phyloP scores from a whole-genome alignment of 2,888 invertebrate species.

The Yponomeuta cagnagella region DNA sequence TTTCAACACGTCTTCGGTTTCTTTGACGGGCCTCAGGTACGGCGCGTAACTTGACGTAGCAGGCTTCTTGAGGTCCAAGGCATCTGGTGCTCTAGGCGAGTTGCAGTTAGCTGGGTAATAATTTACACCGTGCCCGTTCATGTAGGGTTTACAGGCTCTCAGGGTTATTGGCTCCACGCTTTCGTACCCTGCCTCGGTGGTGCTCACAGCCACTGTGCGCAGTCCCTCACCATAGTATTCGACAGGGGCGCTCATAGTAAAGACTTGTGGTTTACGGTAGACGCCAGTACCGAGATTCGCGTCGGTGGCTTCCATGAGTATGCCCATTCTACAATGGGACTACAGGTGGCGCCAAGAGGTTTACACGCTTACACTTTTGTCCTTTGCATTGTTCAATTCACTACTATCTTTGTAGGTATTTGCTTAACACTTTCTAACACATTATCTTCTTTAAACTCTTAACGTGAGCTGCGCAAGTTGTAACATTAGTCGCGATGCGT shows the following conservation, averaged over 20 bases:
- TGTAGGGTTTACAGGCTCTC: constrained; percentile 52
- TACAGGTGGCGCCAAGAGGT: constrained; percentile 23
- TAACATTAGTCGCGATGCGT: constrained; percentile 27
- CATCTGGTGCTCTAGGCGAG: constrained; percentile 31
- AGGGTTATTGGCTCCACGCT: constrained; percentile 59
- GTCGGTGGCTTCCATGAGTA: constrained; percentile 68
- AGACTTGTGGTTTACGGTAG: constrained; percentile 44
- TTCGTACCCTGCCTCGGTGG: constrained; percentile 63
- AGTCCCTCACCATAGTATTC: constrained; percentile 53
- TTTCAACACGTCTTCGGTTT: constrained; percentile 32
- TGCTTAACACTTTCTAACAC: constrained; percentile 23
- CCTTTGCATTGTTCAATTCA: constrained; percentile 32
- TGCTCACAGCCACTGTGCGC: constrained; percentile 60
- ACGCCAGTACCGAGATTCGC: constrained; percentile 60
- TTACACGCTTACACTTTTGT: constrained; percentile 36
- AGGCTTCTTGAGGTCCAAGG: constrained; percentile 34
- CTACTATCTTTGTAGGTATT: constrained; percentile 20
- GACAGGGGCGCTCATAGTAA: constrained; percentile 55
- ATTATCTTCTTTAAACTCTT: constrained; percentile 13
- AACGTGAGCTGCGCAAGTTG: constrained; percentile 7
- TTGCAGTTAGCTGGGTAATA: constrained; percentile 41
- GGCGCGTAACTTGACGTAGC: constrained; percentile 32
- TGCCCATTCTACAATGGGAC: constrained; percentile 61
- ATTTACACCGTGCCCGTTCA: constrained; percentile 39
- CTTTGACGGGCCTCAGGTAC: constrained; percentile 36